Base-by-base conservation (phyloP, 1,140 invertebrate species). In the Eriocheir sinensis region DNA sequence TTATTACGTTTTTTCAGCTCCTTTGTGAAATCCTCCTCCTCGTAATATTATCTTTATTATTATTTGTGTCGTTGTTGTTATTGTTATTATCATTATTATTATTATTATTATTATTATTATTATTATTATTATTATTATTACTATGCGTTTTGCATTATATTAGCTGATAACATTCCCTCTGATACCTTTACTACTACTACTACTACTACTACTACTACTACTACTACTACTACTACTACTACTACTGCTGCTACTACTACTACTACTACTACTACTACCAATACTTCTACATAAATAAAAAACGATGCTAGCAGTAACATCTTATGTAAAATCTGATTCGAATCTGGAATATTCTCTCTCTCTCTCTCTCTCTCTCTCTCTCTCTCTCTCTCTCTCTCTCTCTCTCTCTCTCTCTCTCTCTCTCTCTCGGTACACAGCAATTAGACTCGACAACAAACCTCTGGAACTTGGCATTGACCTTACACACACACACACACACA, bases 351-450 rank as follows among this genome's bases (percentile, higher is more conserved):
- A n/a, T n/a, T 72, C 60, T 72, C 60, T 72, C 60, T 72, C 60
- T 72, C 60, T 72, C 60, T 72, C 48, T 72, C 60, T 72, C 60
- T 72, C 27, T n/a, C 27, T 72, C 60, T 72, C 60, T 72, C 60
- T 72, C 60, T n/a, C 60, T n/a, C 85, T 88, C 85, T 88, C 85
- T 88, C 85, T 40, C 85, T 38, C 85, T 40, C 85, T 86, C 34
- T 44, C 85, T 38, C 36, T 38, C 85, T 88, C 85, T 38, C 85
- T 88, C 85, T 38, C 85, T 88, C 85, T 88, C 34, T 38, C 85
- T 88, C 53, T 8, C 9, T 3, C 15, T 48, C 44, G 44, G 44
- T 48, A 48, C 44, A 48, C 44, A 48, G 15, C 44, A 48, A 48
- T 48, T 48, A 72, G 12, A 21, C 21, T n/a, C 27, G 21, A 21